phyloP scores from a whole-genome alignment of 2,113 vertebrate species.

The Piaya cayana region DNA sequence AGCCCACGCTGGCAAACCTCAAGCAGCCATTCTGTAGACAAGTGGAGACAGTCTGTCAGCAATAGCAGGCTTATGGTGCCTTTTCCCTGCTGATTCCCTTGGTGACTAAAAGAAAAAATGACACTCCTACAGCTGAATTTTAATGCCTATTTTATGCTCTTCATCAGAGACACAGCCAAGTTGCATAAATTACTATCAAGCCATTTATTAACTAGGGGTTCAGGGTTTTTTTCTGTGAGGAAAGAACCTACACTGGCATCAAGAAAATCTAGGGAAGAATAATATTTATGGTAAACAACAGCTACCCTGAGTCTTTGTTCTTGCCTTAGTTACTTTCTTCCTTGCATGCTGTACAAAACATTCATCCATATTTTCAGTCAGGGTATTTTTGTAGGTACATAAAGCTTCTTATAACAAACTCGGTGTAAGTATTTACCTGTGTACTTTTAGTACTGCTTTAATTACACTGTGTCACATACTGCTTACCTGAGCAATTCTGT shows the following conservation, averaged over 20 bases:
- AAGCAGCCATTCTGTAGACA: neutral
- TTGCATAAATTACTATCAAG: neutral
- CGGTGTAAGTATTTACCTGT: neutral
- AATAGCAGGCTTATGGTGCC: neutral
- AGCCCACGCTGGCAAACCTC: neutral
- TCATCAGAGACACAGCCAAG: neutral
- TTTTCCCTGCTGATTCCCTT: neutral
- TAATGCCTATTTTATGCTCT: neutral
- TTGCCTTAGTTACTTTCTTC: neutral
- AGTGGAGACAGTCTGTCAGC: neutral
- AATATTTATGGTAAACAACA: neutral
- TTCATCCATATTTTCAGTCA: neutral
- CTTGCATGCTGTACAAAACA: neutral
- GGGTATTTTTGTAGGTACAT: neutral
- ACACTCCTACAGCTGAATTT: slow-evolving; percentile 7
- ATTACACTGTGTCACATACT: neutral
- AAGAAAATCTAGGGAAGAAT: neutral
- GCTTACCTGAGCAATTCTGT: neutral
- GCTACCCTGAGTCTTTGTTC: neutral
- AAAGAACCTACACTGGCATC: neutral
- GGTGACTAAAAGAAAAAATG: neutral
- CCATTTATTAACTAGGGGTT: neutral
- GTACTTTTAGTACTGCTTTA: neutral
- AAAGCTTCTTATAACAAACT: neutral
- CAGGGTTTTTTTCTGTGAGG: neutral